These are phyloP conservation scores for Amaurobius ferox DNA, from an alignment of 2,888 invertebrate genomes.

Conservation along the genomic window DNA sequence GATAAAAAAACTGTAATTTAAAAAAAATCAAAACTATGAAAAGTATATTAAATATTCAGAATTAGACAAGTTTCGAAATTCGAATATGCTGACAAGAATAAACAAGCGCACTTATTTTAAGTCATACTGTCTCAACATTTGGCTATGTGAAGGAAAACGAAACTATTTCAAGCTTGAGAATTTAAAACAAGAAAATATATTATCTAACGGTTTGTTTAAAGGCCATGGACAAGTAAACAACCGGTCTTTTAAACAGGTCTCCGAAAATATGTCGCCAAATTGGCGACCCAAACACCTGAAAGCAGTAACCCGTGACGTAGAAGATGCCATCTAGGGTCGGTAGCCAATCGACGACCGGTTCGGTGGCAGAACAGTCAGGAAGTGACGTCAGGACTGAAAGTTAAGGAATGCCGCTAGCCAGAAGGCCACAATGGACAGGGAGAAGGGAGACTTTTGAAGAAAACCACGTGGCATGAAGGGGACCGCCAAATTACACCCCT, in stretches of 20 bases:
- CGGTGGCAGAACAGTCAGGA: conserved; percentile 37
- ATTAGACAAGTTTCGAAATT: no score
- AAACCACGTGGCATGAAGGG: conserved; percentile 32
- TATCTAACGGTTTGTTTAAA: not conserved
- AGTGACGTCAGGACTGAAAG: conserved; percentile 51
- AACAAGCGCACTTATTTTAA: no score
- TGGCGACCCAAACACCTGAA: conserved; percentile 17
- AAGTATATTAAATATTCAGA: no score
- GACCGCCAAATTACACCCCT: conserved; percentile 1
- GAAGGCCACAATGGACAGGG: conserved; percentile 17
- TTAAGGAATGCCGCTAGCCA: conserved; percentile 48
- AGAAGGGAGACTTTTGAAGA: conserved; percentile 20
- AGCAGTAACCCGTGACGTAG: conserved; percentile 22
- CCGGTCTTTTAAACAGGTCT: not conserved
- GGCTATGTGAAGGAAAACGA: no score
- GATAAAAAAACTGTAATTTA: no score
- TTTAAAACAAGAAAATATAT: not conserved
- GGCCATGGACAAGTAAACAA: conserved; percentile 7
- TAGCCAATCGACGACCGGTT: conserved; percentile 63
- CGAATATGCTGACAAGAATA: no score
- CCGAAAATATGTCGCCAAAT: conserved; percentile 26
- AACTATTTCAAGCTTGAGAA: not conserved
- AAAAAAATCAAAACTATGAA: no score
- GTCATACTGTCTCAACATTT: no score
- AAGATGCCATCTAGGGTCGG: conserved; percentile 33